Evolutionary conservation across 2,797 vertebrate genomes (phyloP), one percentile per base, ranked within the genome.

Genomic region (Naso thynnoides): DNA sequence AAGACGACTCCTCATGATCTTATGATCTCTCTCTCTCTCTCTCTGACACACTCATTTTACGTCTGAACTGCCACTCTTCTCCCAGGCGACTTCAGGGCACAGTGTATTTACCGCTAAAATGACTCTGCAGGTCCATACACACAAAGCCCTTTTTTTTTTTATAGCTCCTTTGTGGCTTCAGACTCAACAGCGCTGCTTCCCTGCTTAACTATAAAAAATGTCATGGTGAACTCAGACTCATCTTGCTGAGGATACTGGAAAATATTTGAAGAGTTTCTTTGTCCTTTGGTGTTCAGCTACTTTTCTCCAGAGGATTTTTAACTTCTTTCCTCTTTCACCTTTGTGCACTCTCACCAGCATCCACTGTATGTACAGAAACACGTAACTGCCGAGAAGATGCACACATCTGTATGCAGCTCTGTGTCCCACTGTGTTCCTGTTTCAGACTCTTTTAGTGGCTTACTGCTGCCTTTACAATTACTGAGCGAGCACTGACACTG

Each of bases 81-180:
- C 78, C 61, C 5, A 2, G 48, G 64, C 29, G 38, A 62, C 64
- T 78, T 74, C 56, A 79, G 73, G 66, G 33, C 76, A 78, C 61
- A 63, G 68, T 45, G 70, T 68, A 79, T 82, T 76, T 74, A 83
- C 54, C 70, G 65, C 50, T 41, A 73, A 70, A 76, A 79, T 44
- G 67, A 73, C 38, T 71, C 60, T 61, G 76, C 75, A 73, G 83
- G 65, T 72, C 72, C 24, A 54, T 70, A 45, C 76, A 57, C 42
- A 31, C 48, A 44, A 52, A 73, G 45, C 44, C 14, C 55, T 68
- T 55, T 58, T 2, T 52, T 60, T 68, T 55, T 58, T 2, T 52
- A 44, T 64, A 74, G 70, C 31, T 26, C 60, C 57, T 71, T 48
- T 53, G 36, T 5, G 68, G 39, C 53, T 48, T 57, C 60, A 49